phyloP scores from a whole-genome alignment of 2,888 invertebrate species.

The Julus scandinavius region DNA sequence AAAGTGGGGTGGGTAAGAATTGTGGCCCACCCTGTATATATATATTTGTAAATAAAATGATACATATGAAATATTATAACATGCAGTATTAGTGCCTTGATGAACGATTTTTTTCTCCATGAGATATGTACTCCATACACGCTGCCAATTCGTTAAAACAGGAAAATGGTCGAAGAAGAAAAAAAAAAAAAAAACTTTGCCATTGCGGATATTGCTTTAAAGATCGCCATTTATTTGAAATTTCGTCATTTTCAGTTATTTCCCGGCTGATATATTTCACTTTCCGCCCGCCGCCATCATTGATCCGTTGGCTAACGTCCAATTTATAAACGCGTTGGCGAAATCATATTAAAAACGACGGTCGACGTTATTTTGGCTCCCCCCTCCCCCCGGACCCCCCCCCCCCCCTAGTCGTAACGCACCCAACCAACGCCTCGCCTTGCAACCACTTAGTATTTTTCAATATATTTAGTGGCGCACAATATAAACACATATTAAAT shows the following conservation, averaged over 20 bases:
- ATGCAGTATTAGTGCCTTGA: no score
- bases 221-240: not conserved
- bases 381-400: not conserved
- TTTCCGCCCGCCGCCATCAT: constrained; percentile 15
- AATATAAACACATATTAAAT: constrained; percentile 33
- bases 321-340: constrained; percentile 10
- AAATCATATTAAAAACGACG: constrained; percentile 6
- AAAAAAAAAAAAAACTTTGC: no score
- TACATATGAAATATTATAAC: no score
- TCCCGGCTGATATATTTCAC: not conserved
- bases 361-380: not conserved
- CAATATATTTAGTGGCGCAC: constrained; percentile 33
- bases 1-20: no score
- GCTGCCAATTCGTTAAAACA: no score
- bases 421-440: not conserved
- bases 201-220: no score
- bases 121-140: no score
- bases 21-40: no score
- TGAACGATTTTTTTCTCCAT: no score
- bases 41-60: no score
- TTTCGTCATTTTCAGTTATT: constrained; percentile 7
- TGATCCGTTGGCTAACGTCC: constrained; percentile 31
- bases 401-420: not conserved
- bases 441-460: constrained; percentile 20
- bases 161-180: no score